Evolutionary conservation across 2,113 vertebrate species (phyloP), one percentile per base, ranked within the genome.

Genomic region (Phasianus colchicus): DNA sequence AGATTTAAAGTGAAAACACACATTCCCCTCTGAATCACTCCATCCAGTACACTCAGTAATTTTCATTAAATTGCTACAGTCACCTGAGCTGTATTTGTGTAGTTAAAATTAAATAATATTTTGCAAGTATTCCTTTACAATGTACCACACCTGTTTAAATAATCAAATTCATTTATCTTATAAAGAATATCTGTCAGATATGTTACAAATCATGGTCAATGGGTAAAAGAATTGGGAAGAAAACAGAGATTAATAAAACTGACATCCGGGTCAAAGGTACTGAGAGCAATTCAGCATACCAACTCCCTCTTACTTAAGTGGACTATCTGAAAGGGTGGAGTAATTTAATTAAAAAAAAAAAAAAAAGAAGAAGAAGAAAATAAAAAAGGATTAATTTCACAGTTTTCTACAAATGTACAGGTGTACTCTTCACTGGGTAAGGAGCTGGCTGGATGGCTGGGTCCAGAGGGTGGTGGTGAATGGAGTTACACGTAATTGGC

Each of bases 31-130:
- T 74, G 61, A 64, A 64, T 64, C 61, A 58, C 11, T 5, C 15
- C 24, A 7, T 81, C 27, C 21, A 18, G 16, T 6, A 2, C 16
- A n/a, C 21, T 67, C 47, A 67, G 13, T 12, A 52, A 57, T 65
- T 82, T 60, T 90, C 22, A 32, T 84, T 78, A 22, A 67, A 43
- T 90, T 61, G 4, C 6, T 19, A 15, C 47, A 40, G 63, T 57
- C 84, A 69, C 6, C 22, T n/a, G 25, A 85, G 34, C 16, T 79
- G 91, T 95, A 69, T 93, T 91, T 95, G 78, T 57, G 70, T 21
- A 60, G 45, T 42, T 84, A 47, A 84, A 84, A 82, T 82, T 32
- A 92, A 94, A 90, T 67, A 83, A 38, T 64, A 27, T 10, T 30
- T 27, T 64, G 8, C 13, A 79, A 42, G 10, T 48, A 42, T 40